phyloP scores from a whole-genome alignment of 2,888 invertebrate genomes.

The Plebejus melissa region DNA sequence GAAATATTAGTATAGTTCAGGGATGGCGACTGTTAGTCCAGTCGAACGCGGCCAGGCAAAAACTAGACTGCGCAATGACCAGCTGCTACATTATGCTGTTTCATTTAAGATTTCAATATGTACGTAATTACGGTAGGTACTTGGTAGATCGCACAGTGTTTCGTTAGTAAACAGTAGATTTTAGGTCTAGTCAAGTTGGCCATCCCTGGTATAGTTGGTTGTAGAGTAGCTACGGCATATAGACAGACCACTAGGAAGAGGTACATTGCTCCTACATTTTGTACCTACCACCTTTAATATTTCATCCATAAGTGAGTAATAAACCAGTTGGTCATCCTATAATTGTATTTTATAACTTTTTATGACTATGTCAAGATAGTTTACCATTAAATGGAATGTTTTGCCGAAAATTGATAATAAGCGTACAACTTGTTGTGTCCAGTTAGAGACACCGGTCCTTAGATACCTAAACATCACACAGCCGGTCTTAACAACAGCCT shows the following conservation, averaged over 20 bases:
- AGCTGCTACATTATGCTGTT: too few relatives aligned
- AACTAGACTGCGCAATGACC: too few relatives aligned
- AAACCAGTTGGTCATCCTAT: not conserved
- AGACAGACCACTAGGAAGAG: not conserved
- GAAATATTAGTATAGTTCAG: too few relatives aligned
- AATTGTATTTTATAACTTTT: not conserved
- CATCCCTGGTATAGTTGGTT: too few relatives aligned
- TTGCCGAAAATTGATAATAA: not conserved
- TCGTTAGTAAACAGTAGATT: too few relatives aligned
- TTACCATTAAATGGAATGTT: not conserved
- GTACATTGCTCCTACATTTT: not conserved
- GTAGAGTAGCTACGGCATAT: not conserved
- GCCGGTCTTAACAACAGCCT: conserved; percentile 9
- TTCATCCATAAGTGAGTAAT: not conserved
- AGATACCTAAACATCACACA: conserved; percentile 3
- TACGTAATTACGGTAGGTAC: too few relatives aligned
- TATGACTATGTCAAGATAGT: not conserved
- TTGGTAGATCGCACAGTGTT: too few relatives aligned
- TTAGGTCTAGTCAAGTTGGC: too few relatives aligned
- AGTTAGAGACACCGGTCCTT: not conserved
- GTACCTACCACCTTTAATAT: not conserved
- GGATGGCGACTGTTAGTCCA: too few relatives aligned
- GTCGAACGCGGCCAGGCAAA: too few relatives aligned
- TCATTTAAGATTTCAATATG: too few relatives aligned
- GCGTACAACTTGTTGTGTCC: not conserved